Conservation (phyloP, 1,140 invertebrate genomes). For the Lordiphosa mommai region DNA sequence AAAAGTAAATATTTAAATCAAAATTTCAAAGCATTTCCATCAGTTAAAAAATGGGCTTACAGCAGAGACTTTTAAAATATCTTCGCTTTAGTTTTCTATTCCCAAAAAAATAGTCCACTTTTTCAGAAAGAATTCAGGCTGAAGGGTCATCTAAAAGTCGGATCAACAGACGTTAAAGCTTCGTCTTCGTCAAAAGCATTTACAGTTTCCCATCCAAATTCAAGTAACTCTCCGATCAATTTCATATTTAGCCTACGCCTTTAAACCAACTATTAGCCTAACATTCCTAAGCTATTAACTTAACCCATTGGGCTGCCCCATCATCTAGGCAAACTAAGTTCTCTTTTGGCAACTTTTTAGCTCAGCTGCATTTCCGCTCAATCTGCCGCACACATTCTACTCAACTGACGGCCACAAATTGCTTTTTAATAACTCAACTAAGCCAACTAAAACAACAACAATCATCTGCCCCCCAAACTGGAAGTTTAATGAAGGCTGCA, state of each 20-base stretch:
- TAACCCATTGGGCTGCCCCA: constrained; percentile 28
- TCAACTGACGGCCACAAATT: constrained; percentile 60
- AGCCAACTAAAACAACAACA: constrained; percentile 52
- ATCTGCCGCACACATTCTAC: constrained; percentile 43
- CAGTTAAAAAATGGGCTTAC: too few relatives aligned
- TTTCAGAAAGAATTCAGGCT: too few relatives aligned
- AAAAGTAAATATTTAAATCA: too few relatives aligned
- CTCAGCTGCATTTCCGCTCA: constrained; percentile 59
- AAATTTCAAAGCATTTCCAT: too few relatives aligned
- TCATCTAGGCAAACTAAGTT: constrained; percentile 17
- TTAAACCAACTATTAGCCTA: constrained; percentile 21
- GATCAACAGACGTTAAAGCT: too few relatives aligned
- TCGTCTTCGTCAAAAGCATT: too few relatives aligned
- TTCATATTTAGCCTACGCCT: too few relatives aligned
- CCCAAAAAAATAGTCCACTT: too few relatives aligned
- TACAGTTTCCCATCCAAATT: too few relatives aligned
- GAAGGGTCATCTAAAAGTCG: too few relatives aligned
- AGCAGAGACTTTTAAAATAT: too few relatives aligned
- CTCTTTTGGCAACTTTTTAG: constrained; percentile 40
- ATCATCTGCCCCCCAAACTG: constrained; percentile 49
- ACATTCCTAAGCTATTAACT: constrained; percentile 33
- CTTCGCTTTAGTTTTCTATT: too few relatives aligned
- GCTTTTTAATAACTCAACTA: constrained; percentile 76
- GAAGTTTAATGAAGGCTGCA: constrained; percentile 70
- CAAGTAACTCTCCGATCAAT: neutral